phyloP scores from a whole-genome alignment of 2,888 invertebrate species.

The Calliphora vomitoria region DNA sequence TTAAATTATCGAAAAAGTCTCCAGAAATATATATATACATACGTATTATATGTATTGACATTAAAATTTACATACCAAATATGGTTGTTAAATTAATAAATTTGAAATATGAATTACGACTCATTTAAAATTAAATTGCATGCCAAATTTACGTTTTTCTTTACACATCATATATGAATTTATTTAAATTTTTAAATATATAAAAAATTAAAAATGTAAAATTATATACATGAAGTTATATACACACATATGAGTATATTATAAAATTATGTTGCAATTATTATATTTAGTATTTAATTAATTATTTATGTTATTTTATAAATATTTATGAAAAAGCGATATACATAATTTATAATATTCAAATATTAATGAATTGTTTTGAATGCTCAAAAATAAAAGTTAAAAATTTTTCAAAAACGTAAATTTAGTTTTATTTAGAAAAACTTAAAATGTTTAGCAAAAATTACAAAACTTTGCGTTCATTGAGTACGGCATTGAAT shows the following conservation, averaged over 20 bases:
- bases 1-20: constrained; percentile 2
- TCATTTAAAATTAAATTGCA: constrained; percentile 38
- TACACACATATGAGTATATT: neutral
- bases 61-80: constrained; percentile 11
- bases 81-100: constrained; percentile 19
- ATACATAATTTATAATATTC: neutral
- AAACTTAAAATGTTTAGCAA: too few species aligned
- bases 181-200: constrained; percentile 10
- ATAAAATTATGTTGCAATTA: constrained; percentile 20
- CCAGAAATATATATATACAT: neutral
- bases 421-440: too few species aligned
- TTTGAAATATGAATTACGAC: constrained; percentile 21
- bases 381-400: constrained; percentile 85
- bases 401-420: constrained; percentile 77
- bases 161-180: constrained; percentile 12
- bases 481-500: too few species aligned
- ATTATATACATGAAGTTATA: neutral
- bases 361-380: constrained; percentile 27
- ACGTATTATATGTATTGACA: neutral
- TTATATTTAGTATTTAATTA: constrained; percentile 23
- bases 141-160: constrained; percentile 67
- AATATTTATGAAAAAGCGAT: neutral
- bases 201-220: neutral
- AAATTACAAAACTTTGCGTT: too few species aligned
- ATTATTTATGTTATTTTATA: constrained; percentile 23